Percentiles rank a stretch among this genome's conserved stretches.
Evolutionary conservation across 2,113 vertebrate genomes (phyloP).

Genomic region (Clarias gariepinus): DNA sequence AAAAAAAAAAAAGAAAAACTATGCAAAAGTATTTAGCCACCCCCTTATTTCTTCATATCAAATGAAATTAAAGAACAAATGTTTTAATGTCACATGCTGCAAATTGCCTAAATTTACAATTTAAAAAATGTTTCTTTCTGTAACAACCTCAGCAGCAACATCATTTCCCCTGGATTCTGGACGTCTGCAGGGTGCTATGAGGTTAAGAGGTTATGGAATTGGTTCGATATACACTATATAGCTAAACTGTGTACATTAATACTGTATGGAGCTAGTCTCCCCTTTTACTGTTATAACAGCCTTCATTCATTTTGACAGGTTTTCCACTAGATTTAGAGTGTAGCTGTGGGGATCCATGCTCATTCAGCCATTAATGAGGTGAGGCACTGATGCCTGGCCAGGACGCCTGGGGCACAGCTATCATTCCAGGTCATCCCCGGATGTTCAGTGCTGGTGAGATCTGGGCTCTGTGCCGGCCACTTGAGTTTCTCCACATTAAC

Average conservation of each 20-base stretch:
- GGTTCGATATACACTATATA: neutral
- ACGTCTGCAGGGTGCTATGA: neutral
- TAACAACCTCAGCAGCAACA: too few relatives aligned
- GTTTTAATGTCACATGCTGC: too few relatives aligned
- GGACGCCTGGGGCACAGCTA: neutral
- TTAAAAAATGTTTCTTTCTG: too few relatives aligned
- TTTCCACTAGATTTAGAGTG: neutral
- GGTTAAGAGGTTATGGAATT: neutral
- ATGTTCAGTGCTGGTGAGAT: neutral
- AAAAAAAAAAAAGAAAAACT: too few relatives aligned
- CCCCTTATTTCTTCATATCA: too few relatives aligned
- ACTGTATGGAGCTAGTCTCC: neutral
- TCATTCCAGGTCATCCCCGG: neutral
- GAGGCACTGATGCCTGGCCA: too few relatives aligned
- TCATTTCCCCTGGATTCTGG: neutral
- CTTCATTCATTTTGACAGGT: neutral
- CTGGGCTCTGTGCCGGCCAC: neutral
- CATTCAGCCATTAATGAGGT: neutral
- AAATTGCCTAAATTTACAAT: too few relatives aligned
- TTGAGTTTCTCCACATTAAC: neutral
- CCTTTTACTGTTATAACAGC: neutral
- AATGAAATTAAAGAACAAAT: too few relatives aligned
- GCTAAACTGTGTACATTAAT: neutral
- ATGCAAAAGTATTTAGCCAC: too few relatives aligned
- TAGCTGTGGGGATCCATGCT: neutral